Percentiles rank a stretch among this genome's conserved stretches.
These are phyloP conservation scores for Parasteatoda lunata DNA, from an alignment of 2,888 invertebrate species.

Conservation along the genomic window DNA sequence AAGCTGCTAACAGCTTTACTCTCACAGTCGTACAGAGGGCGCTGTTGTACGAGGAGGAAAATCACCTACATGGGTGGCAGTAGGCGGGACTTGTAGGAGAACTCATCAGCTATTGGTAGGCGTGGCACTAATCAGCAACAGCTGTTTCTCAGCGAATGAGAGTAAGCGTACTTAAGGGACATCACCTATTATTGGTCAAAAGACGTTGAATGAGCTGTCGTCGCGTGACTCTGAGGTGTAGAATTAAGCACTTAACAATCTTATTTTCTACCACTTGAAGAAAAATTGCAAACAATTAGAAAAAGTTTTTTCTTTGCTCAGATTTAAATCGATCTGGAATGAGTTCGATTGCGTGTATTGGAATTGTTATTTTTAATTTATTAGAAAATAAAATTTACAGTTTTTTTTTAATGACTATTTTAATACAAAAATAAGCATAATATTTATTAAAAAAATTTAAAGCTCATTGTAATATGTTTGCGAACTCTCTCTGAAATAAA, in stretches of 20 bases:
- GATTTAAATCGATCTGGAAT: too few species aligned
- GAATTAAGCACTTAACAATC: constrained; percentile 2
- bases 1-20: constrained; percentile 3
- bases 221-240: constrained; percentile 43
- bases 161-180: background rate
- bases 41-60: constrained; percentile 27
- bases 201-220: constrained; percentile 32
- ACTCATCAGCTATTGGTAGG: constrained; percentile 57
- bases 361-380: too few species aligned
- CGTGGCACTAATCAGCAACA: constrained; percentile 66
- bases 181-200: constrained; percentile 34
- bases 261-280: background rate
- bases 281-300: background rate
- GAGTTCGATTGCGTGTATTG: too few species aligned
- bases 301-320: too few species aligned
- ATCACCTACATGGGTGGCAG: constrained; percentile 12
- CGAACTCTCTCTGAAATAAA: too few species aligned
- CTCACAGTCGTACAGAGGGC: constrained; percentile 27
- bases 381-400: too few species aligned
- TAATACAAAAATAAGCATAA: too few species aligned
- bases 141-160: constrained; percentile 39
- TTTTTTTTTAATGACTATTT: too few species aligned
- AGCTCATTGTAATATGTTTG: too few species aligned
- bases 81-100: constrained; percentile 36
- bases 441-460: too few species aligned